Conservation (phyloP, 2,888 invertebrate genomes). For the Microctonus hyperodae region DNA sequence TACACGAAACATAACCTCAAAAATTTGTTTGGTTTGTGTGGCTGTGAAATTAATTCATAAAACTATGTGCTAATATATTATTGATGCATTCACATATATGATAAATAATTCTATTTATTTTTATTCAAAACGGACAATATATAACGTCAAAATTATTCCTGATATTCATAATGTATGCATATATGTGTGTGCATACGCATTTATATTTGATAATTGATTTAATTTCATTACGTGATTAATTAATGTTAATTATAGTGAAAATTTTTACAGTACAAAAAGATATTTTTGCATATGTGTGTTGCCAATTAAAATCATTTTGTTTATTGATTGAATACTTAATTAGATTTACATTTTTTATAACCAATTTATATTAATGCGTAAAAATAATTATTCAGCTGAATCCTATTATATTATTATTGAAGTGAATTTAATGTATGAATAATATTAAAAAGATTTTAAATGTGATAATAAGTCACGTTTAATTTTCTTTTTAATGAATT, state of each 20-base stretch:
- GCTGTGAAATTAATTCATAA: no score
- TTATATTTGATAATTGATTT: no score
- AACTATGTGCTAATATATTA: no score
- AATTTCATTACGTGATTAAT: background rate
- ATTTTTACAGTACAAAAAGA: background rate
- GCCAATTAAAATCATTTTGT: background rate
- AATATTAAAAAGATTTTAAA: no score
- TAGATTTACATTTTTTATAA: background rate
- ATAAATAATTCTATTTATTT: no score
- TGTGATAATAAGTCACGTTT: no score
- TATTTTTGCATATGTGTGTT: background rate
- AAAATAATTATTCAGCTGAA: no score
- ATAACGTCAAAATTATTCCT: background rate
- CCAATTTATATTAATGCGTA: no score
- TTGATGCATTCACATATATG: no score
- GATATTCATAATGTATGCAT: background rate
- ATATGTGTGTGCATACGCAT: background rate
- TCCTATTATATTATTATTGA: no score
- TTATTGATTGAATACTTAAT: constrained; percentile 10
- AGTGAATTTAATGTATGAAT: no score
- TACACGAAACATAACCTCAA: background rate
- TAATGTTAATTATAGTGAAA: constrained; percentile 20
- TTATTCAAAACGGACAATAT: background rate
- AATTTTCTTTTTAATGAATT: no score
- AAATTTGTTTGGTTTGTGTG: background rate